Evolutionary conservation across 2,888 invertebrate genomes (phyloP).

Genomic region (Malthinus flaveolus): DNA sequence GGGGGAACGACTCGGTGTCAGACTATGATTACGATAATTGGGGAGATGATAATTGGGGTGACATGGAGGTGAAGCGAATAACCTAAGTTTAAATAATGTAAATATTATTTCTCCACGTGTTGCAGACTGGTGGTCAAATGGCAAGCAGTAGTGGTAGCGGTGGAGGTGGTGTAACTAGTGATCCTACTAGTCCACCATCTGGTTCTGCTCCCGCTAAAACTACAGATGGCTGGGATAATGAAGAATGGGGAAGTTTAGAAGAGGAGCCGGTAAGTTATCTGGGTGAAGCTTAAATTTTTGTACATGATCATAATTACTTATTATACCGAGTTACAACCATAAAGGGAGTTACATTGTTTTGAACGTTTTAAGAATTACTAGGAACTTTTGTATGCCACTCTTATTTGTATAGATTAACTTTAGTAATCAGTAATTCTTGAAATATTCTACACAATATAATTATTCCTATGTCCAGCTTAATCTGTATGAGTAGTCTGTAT

Average conservation of each 20-base stretch:
- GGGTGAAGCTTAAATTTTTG: neutral
- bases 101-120: slow-evolving; percentile 11
- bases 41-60: slow-evolving; percentile 88
- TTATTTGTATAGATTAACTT: too few species aligned
- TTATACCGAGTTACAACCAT: too few species aligned
- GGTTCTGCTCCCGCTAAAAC: slow-evolving; percentile 56
- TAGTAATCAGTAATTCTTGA: too few species aligned
- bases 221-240: slow-evolving; percentile 78
- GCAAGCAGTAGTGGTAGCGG: slow-evolving; percentile 53
- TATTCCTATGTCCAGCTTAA: too few species aligned
- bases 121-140: slow-evolving; percentile 52
- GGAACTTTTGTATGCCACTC: too few species aligned
- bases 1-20: slow-evolving; percentile 77
- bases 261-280: slow-evolving; percentile 74
- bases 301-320: too few species aligned
- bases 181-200: slow-evolving; percentile 58
- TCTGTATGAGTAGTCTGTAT: too few species aligned
- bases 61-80: slow-evolving; percentile 72
- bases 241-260: slow-evolving; percentile 85
- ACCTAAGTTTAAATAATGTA: too few species aligned
- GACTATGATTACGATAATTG: slow-evolving; percentile 87
- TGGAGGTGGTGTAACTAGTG: slow-evolving; percentile 56
- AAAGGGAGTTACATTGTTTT: too few species aligned
- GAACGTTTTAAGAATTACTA: too few species aligned
- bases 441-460: too few species aligned